Conservation (phyloP, 2,113 vertebrate species). For the Opisthocomus hoazin region DNA sequence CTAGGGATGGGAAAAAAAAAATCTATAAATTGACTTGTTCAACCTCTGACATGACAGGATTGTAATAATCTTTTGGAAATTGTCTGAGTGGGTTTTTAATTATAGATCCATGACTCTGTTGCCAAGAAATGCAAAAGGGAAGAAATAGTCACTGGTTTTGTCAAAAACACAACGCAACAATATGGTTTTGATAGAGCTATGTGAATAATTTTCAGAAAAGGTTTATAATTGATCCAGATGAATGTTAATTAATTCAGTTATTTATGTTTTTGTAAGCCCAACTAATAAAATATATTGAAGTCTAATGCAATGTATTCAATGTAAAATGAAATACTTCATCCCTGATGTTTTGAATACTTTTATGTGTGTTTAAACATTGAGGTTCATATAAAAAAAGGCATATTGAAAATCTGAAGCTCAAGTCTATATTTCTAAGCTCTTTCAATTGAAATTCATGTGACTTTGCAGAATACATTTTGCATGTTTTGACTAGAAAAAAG, state of each 20-base stretch:
- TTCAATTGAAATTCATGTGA: neutral
- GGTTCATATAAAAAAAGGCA: neutral
- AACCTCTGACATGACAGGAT: conserved; percentile 9
- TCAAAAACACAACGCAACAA: neutral
- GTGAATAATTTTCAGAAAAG: neutral
- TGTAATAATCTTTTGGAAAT: conserved; percentile 20
- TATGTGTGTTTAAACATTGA: neutral
- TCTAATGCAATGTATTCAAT: neutral
- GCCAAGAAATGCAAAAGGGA: conserved; percentile 30
- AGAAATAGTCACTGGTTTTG: conserved; percentile 12
- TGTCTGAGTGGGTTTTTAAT: conserved; percentile 46
- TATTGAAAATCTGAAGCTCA: neutral
- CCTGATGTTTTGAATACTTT: neutral
- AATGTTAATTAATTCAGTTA: neutral
- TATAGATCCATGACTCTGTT: conserved; percentile 20
- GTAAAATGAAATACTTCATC: neutral
- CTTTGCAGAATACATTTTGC: neutral
- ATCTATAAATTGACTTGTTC: conserved; percentile 11
- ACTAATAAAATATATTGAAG: neutral
- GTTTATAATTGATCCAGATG: neutral
- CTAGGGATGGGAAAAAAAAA: neutral
- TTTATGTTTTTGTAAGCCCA: neutral
- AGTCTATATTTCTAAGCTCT: neutral
- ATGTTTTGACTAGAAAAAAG: neutral
- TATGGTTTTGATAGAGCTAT: neutral